Evolutionary conservation across 2,797 vertebrate genomes (phyloP).

Genomic region (Parauchenoglanis ngamensis): DNA sequence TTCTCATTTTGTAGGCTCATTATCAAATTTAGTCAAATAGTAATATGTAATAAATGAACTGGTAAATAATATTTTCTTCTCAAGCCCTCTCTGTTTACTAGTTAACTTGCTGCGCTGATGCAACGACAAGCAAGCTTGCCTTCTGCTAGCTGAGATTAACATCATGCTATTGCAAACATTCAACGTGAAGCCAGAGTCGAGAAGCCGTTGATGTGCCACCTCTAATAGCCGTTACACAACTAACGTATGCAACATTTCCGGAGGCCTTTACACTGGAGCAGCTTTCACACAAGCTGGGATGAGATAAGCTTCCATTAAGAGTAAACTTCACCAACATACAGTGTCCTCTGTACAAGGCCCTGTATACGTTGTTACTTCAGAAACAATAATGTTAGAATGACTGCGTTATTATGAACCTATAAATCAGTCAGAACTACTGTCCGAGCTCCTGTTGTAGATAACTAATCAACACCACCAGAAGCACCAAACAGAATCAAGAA

Average conservation of each 20-base stretch:
- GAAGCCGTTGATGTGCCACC: not conserved
- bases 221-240: not conserved
- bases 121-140: conserved; percentile 3
- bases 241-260: too few relatives aligned
- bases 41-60: not conserved
- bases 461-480: not conserved
- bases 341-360: not conserved
- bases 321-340: not conserved
- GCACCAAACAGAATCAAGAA: conserved; percentile 5
- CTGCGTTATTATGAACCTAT: not conserved
- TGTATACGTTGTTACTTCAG: not conserved
- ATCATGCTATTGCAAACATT: conserved; percentile 17
- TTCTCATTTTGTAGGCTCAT: not conserved
- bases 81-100: not conserved
- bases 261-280: not conserved
- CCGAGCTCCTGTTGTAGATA: not conserved
- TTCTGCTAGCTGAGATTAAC: conserved; percentile 18
- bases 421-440: not conserved
- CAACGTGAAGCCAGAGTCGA: not conserved
- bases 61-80: not conserved
- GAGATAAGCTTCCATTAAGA: not conserved
- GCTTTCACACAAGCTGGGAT: not conserved
- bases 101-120: conserved; percentile 5
- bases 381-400: not conserved
- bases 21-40: not conserved